These are phyloP conservation scores for Colius striatus DNA, from an alignment of 2,113 vertebrate species.

Conservation along the genomic window DNA sequence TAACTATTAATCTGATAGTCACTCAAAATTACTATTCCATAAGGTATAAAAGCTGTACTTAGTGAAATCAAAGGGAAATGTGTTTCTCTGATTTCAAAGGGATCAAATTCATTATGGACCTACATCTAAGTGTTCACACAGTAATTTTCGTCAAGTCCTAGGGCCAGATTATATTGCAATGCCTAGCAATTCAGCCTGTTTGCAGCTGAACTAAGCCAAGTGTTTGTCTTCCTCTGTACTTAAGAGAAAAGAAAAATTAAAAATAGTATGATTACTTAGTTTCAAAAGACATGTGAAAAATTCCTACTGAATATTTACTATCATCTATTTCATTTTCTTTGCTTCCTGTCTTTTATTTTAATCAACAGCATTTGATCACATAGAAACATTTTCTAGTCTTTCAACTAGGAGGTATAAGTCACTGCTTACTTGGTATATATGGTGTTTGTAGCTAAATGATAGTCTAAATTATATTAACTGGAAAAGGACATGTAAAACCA, in stretches of 20 bases:
- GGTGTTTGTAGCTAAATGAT: background rate
- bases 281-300: background rate
- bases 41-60: background rate
- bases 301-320: background rate
- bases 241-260: background rate
- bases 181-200: background rate
- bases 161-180: background rate
- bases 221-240: background rate
- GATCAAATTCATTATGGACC: background rate
- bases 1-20: background rate
- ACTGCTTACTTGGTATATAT: background rate
- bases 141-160: background rate
- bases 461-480: background rate
- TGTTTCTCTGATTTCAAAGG: background rate
- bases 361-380: background rate
- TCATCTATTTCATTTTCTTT: background rate
- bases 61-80: background rate
- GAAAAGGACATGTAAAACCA: background rate
- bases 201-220: background rate
- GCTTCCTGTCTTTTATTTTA: background rate
- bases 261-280: background rate
- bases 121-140: background rate
- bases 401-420: background rate
- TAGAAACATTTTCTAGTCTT: background rate
- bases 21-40: background rate